Evolutionary conservation across 2,113 vertebrate genomes (phyloP), one percentile per base, ranked within the genome.

Genomic region (Limnothrissa miodon): DNA sequence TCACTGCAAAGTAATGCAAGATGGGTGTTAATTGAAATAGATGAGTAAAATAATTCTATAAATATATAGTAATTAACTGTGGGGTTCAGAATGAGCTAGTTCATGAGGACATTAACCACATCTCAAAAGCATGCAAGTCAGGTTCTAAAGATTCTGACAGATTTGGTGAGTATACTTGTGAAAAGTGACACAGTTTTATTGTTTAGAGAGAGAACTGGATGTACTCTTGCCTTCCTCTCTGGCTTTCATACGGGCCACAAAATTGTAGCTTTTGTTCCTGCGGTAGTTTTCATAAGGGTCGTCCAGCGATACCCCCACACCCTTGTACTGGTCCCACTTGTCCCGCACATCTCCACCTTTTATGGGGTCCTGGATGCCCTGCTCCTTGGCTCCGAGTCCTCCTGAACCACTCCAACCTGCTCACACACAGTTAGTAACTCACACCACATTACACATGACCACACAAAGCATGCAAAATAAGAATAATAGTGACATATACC

Each of bases 311-410:
- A 99, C 97, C 0, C 98, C 98, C 46, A 99, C 98, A 0, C 98
- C 98, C 91, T 99, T 99, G 84, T 98, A 99, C 90, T 99, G 98
- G 94, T 99, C 98, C 98, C 98, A 99, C 88, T 98, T 99, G 90
- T 99, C 98, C 44, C 98, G 92, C 42, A 99, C 89, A 2, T 99
- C 98, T 0, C 98, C 98, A 39, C 98, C 98, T 90, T 98, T 98
- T 89, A 99, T 99, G 46, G 98, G 98, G 91, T 99, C 98, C 91
- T 99, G 97, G 88, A 99, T 99, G n/a, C 98, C 98, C 85, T 99
- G 98, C 83, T 99, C 98, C 89, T 99, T 99, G 39, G 93, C 97
- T 21, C 98, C 98, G 29, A 99, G 80, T 4, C 98, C 98, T 0
- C 98, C 98, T 0, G 96, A 98, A 23, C 98, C 98, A 11, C 98